Evolutionary conservation across 2,113 vertebrate species (phyloP), one percentile per base, ranked within the genome.

Genomic region (Indri indri): DNA sequence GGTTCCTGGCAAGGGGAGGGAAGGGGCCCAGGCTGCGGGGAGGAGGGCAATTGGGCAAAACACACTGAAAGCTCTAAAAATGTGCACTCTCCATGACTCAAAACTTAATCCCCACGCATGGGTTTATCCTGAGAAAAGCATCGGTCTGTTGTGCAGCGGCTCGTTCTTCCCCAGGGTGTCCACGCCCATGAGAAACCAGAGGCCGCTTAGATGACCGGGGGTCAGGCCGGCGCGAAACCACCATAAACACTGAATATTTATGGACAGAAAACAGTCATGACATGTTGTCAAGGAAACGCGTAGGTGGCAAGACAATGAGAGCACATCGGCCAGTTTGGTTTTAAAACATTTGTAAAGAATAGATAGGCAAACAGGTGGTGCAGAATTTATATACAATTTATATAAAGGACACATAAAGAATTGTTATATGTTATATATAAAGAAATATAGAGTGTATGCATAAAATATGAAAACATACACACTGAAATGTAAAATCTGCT

Each of bases 11-110:
- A 40, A 37, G 23, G 20, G 18, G 34, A 42, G 54, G 3, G 23
- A 40, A 77, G 45, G 32, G 25, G 13, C 37, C 34, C 34, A 8
- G 16, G 0, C 66, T 22, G 50, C 2, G 25, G 14, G 32, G 3
- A 37, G 73, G 11, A 37, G n/a, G 22, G 17, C 5, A 14, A 17
- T 2, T 30, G 47, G 14, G 22, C 6, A 34, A 70, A 63, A 71
- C 32, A 50, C 45, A 13, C 0, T 0, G 13, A 8, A 42, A 74
- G 32, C 23, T 40, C 25, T 61, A 30, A 90, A 86, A 65, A 16
- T 0, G 17, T 27, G 25, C 8, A 0, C 2, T 13, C 23, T 52
- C 76, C 0, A 0, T 8, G 9, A 45, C n/a, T 20, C 57, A 4
- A 20, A 83, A 22, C 47, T 57, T 14, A 22, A 18, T 10, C 34